Percentiles rank a stretch among this genome's conserved stretches.
Conservation (phyloP, 2,113 vertebrate species). For the Steatornis caripensis region DNA sequence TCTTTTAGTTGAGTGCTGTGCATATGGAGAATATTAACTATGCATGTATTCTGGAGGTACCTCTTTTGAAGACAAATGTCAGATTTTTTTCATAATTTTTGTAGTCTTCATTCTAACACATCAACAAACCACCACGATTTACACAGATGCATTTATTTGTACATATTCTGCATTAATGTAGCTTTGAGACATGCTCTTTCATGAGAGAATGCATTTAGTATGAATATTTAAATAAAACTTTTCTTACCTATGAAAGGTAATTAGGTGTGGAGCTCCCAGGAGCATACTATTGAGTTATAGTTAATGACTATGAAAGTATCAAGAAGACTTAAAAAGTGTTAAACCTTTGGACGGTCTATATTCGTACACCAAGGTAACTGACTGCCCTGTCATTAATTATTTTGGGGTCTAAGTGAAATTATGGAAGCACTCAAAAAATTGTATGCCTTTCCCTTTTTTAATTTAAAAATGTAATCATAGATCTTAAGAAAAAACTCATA, state of each 20-base stretch:
- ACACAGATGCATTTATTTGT: background rate
- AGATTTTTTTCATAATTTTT: background rate
- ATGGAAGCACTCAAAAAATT: background rate
- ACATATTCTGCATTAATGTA: background rate
- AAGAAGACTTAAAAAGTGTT: background rate
- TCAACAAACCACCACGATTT: background rate
- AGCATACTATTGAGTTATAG: background rate
- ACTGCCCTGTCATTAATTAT: background rate
- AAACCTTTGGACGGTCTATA: background rate
- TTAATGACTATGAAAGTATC: background rate
- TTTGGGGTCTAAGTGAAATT: background rate
- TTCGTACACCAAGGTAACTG: background rate
- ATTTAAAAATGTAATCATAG: background rate
- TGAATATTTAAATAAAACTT: background rate
- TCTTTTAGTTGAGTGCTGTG: background rate
- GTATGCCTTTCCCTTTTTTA: background rate
- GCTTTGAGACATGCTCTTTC: background rate
- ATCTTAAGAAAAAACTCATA: background rate
- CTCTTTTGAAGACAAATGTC: background rate
- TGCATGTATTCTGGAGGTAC: background rate
- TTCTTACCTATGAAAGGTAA: background rate
- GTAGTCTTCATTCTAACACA: background rate
- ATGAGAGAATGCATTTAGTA: background rate
- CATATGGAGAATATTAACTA: background rate
- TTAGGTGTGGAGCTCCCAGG: background rate